Evolutionary conservation across 1,140 invertebrate species (phyloP).

Genomic region (Eufriesea mexicana): DNA sequence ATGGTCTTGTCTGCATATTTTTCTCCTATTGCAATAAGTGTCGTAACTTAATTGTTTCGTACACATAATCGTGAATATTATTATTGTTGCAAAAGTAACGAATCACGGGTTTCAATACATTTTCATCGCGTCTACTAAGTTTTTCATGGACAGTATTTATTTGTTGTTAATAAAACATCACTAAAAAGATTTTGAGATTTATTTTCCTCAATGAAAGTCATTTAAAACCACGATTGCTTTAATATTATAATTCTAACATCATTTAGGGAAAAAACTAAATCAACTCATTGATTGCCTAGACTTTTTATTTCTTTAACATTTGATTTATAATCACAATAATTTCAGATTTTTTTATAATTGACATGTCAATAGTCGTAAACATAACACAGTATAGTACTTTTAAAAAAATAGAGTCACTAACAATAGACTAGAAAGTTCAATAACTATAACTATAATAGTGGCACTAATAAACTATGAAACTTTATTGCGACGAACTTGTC

Average conservation of each 20-base stretch:
- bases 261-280: not conserved
- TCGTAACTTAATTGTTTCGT: slow-evolving; percentile 39
- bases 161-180: slow-evolving; percentile 78
- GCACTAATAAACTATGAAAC: slow-evolving; percentile 60
- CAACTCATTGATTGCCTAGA: slow-evolving; percentile 43
- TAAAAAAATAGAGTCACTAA: slow-evolving; percentile 71
- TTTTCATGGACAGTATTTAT: slow-evolving; percentile 79
- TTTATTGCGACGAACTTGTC: not conserved
- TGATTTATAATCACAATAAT: slow-evolving; percentile 71
- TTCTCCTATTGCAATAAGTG: slow-evolving; percentile 21
- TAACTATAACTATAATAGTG: slow-evolving; percentile 52
- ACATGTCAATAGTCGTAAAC: slow-evolving; percentile 68
- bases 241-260: not conserved
- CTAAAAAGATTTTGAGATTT: slow-evolving; percentile 47
- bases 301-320: slow-evolving; percentile 71
- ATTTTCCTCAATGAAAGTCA: not conserved
- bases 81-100: slow-evolving; percentile 24
- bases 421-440: slow-evolving; percentile 68
- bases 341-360: slow-evolving; percentile 67
- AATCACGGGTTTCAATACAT: slow-evolving; percentile 44
- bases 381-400: slow-evolving; percentile 63
- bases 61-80: slow-evolving; percentile 28
- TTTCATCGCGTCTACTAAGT: slow-evolving; percentile 66
- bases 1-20: slow-evolving; percentile 5
- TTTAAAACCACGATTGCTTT: not conserved